Base-by-base conservation (phyloP, 2,113 vertebrate genomes). In the Cervus canadensis region DNA sequence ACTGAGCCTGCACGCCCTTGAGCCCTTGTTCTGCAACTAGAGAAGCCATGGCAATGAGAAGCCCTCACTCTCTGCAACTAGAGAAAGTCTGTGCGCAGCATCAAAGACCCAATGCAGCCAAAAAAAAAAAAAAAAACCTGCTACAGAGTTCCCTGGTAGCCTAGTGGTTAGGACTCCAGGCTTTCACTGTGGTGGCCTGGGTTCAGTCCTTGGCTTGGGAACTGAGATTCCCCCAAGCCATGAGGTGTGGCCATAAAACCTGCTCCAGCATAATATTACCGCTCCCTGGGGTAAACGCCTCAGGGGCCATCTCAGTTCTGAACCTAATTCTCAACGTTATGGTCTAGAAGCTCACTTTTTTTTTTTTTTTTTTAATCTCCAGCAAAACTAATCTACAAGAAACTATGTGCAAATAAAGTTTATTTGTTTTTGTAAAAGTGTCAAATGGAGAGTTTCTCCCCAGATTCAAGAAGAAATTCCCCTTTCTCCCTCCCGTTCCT, bases 21-120 rank as follows among this genome's bases (percentile, higher is more conserved):
- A 76, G 71, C 71, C 71, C 23, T 40, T 76, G 11, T 30, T 76
- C 71, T 43, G 71, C 36, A 43, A 43, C 23, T 6, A 40, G 71
- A 74, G 21, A 76, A 76, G 71, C 71, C 71, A 76, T 36, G 25
- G 71, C 74, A 78, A 45, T 16, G 13, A 45, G 74, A 78, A 45
- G 71, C 36, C 74, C 36, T 43, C 36, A 76, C 36, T 76, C 36
- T 43, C 71, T 76, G 36, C 21, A 76, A 43, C 71, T 76, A 25
- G 19, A 74, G 36, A 43, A 74, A 74, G 71, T 43, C 36, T 3
- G 0, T 43, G 21, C 0, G 0, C 21, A 26, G 23, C 23, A 74
- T 16, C 1, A 1, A 76, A 76, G 71, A 76, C 71, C 71, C 36
- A 43, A 14, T 43, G 6, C 36, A 76, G 71, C 11, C 1, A 26